Evolutionary conservation across 2,888 invertebrate species (phyloP).

Genomic region (Brenthis hecate): DNA sequence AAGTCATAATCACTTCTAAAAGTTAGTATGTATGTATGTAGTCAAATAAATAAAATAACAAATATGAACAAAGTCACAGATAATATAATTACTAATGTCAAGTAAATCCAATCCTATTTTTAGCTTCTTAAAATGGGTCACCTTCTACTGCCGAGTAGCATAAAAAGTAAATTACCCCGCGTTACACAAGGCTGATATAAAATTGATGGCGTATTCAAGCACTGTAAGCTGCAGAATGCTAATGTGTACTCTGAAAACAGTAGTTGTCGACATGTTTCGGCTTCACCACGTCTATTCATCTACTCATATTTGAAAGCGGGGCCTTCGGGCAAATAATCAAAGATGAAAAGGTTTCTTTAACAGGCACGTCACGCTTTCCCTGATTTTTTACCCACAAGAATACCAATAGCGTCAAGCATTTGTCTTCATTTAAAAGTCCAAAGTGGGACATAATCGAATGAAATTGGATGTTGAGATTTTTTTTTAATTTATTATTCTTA

Average conservation of each 20-base stretch:
- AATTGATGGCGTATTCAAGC: conserved; percentile 33
- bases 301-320: conserved; percentile 24
- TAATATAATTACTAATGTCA: background rate
- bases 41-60: no score
- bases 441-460: no score
- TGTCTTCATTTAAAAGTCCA: no score
- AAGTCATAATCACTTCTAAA: no score
- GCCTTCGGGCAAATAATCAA: conserved; percentile 39
- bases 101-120: background rate
- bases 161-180: no score
- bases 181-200: conserved; percentile 18
- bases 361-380: conserved; percentile 21
- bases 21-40: no score
- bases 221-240: conserved; percentile 21
- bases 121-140: conserved; percentile 13
- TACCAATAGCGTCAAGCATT: conserved; percentile 17
- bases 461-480: no score
- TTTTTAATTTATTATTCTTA: no score
- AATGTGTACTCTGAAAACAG: conserved; percentile 29
- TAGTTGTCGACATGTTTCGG: conserved; percentile 24
- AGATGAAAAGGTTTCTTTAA: conserved; percentile 34
- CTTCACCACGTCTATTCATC: conserved; percentile 30
- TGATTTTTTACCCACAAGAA: conserved; percentile 25
- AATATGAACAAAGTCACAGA: no score
- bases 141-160: background rate